Conservation (phyloP, 2,888 invertebrate species). For the Callinectes sapidus region DNA sequence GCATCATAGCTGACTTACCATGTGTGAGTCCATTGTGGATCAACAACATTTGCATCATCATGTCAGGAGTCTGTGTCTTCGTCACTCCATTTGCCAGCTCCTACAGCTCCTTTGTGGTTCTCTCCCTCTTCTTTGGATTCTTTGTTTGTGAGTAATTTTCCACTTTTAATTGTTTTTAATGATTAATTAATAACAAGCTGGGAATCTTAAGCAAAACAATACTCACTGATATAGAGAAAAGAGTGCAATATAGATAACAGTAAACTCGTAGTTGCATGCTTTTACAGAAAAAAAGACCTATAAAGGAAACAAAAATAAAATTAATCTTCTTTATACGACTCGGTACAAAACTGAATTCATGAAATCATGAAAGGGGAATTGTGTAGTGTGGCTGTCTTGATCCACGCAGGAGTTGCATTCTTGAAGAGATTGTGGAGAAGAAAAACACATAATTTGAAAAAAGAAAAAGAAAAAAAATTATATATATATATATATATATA, state of each 20-base stretch:
- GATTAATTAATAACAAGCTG: background rate
- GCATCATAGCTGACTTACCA: conserved; percentile 85
- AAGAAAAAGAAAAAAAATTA: no score
- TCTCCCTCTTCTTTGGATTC: conserved; percentile 92
- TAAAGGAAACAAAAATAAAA: background rate
- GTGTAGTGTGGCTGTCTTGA: no score
- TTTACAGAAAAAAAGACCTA: background rate
- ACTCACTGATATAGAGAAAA: background rate
- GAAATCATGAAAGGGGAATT: background rate
- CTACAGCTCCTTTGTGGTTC: conserved; percentile 85
- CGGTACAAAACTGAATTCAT: background rate
- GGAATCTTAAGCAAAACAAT: background rate
- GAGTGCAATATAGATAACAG: background rate
- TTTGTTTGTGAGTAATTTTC: conserved; percentile 87
- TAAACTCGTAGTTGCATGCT: background rate
- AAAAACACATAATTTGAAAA: no score
- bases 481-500: no score
- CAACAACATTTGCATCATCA: conserved; percentile 93
- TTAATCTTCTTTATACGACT: background rate
- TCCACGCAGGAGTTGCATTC: no score
- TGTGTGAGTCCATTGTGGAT: conserved; percentile 94
- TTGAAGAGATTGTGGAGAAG: no score
- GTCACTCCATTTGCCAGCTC: conserved; percentile 88
- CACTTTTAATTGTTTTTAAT: background rate
- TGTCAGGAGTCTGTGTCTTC: conserved; percentile 90